Percentiles rank a stretch among this genome's conserved stretches.
phyloP scores from a whole-genome alignment of 1,140 invertebrate species.

The Drosophila persimilis region DNA sequence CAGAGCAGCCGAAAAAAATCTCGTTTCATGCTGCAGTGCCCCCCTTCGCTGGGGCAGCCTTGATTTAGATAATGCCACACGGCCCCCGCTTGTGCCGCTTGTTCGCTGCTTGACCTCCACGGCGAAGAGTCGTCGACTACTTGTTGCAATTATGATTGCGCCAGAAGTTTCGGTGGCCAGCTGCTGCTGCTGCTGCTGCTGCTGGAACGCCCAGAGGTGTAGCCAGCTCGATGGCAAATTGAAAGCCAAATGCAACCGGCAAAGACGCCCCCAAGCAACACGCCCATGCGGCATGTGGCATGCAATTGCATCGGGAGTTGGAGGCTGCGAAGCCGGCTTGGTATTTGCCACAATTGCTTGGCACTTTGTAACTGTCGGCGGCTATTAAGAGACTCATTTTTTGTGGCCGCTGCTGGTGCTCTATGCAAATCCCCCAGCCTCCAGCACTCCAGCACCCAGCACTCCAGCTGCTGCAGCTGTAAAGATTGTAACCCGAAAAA shows the following conservation, averaged over 20 bases:
- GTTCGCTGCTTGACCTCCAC: neutral
- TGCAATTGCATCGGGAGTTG: slow-evolving; percentile 3
- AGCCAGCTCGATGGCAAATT: slow-evolving; percentile 67
- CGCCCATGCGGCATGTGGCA: slow-evolving; percentile 46
- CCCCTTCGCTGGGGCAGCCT: slow-evolving; percentile 4
- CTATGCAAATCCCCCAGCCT: slow-evolving; percentile 53
- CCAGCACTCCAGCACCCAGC: slow-evolving; percentile 1
- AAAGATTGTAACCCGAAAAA: slow-evolving; percentile 41
- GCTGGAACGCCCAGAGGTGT: slow-evolving; percentile 68
- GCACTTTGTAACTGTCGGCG: slow-evolving; percentile 83
- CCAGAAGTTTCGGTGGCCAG: slow-evolving; percentile 26
- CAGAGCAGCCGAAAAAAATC: neutral
- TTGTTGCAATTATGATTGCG: slow-evolving; percentile 67
- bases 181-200: slow-evolving; percentile 32
- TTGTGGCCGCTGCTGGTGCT: slow-evolving; percentile 44
- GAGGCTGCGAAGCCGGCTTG: slow-evolving; percentile 19
- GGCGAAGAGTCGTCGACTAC: slow-evolving; percentile 12
- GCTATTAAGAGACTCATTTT: slow-evolving; percentile 82
- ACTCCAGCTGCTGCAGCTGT: slow-evolving; percentile 59
- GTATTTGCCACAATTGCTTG: slow-evolving; percentile 76
- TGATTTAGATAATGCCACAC: slow-evolving; percentile 38
- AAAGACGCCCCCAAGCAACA: slow-evolving; percentile 65
- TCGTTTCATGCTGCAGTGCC: slow-evolving; percentile 4
- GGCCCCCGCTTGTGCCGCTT: too few relatives aligned
- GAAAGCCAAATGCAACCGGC: slow-evolving; percentile 61